phyloP scores from a whole-genome alignment of 2,113 vertebrate species.

The Mus musculus region DNA sequence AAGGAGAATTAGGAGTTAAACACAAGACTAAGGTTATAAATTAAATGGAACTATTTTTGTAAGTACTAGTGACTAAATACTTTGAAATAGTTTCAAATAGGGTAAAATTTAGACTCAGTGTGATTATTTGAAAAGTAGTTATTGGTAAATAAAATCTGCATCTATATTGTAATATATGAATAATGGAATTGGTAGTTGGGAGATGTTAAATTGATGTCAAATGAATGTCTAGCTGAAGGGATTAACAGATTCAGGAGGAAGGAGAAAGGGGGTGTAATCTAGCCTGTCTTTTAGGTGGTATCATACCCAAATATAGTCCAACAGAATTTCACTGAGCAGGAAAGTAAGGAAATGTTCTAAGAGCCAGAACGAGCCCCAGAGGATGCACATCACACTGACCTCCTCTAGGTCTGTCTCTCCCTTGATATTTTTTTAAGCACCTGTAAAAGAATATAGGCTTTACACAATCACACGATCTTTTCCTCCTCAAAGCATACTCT shows the following conservation, averaged over 20 bases:
- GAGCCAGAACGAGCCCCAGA: constrained; percentile 16
- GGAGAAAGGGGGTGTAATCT: neutral
- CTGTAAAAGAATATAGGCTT: constrained; percentile 64
- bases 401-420: constrained; percentile 1
- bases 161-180: neutral
- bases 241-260: neutral
- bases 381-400: neutral
- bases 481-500: constrained; percentile 13
- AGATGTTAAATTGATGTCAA: neutral
- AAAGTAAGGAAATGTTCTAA: constrained; percentile 21
- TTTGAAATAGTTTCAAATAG: neutral
- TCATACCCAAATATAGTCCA: neutral
- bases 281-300: neutral
- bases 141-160: constrained; percentile 8
- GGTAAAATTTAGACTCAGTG: neutral
- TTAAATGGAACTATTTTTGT: neutral
- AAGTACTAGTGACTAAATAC: neutral
- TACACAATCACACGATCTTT: neutral
- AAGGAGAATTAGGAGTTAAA: neutral
- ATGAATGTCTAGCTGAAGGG: neutral
- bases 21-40: neutral
- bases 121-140: neutral
- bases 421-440: constrained; percentile 12
- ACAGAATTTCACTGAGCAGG: neutral
- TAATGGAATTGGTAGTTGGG: neutral